phyloP scores from a whole-genome alignment of 2,113 vertebrate species.

The Sclerurus mexicanus region DNA sequence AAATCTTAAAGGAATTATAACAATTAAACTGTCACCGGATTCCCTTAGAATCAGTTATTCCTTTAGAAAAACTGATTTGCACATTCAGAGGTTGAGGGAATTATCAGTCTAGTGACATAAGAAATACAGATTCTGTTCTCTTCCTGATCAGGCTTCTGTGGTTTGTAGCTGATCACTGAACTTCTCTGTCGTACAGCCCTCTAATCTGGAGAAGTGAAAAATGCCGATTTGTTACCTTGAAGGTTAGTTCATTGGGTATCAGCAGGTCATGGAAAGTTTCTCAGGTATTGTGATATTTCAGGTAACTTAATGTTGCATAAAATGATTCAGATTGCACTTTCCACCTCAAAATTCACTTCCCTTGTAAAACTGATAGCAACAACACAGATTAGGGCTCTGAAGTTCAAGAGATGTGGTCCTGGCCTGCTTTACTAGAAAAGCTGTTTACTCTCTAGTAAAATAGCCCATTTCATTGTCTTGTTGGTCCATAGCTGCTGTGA shows the following conservation, averaged over 20 bases:
- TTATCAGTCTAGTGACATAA: rapidly evolving
- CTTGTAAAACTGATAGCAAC: neutral
- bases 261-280: neutral
- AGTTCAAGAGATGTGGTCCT: neutral
- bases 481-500: neutral
- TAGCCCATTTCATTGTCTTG: neutral
- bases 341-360: neutral
- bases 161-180: neutral
- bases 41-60: neutral
- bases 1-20: neutral
- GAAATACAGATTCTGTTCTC: neutral
- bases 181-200: neutral
- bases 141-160: neutral
- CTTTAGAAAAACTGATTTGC: neutral
- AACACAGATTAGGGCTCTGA: neutral
- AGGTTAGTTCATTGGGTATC: neutral
- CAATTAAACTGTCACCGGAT: neutral
- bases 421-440: neutral
- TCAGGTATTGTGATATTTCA: neutral
- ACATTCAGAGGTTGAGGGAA: neutral
- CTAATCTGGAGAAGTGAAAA: neutral
- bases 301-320: neutral
- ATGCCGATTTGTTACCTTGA: neutral
- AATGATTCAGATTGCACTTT: neutral
- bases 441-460: neutral